Base-by-base conservation (phyloP, 92 coral and sea anemone genomes). In the Parazoanthus swiftii region DNA sequence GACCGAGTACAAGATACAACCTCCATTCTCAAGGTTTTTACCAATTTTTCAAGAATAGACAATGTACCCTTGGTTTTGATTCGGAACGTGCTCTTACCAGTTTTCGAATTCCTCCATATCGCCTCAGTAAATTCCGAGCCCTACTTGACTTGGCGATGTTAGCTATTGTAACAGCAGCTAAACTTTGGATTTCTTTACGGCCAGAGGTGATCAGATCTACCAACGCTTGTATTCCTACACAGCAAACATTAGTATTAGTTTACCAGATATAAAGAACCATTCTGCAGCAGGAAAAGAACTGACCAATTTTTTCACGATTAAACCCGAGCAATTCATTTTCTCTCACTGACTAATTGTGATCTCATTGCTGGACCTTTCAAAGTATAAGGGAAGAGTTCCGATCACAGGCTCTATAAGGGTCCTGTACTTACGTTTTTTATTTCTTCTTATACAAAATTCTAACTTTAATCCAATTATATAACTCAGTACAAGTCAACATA, bases 101-200 rank as follows among this genome's bases (percentile, higher is more conserved):
- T 90, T 93, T 93, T 14, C 94, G 91, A 80, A 96, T 91, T 16
- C 98, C 98, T 13, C 92, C 96, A 68, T 91, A 87, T 81, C 96
- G 90, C 86, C 94, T 89, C 68, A 96, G 88, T 46, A 94, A 86
- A 79, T 96, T 95, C 72, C 98, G 92, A 5, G 98, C 98, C 21
- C 80, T 80, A 74, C 98, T 96, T 20, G 96, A 93, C 82, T 90
- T 91, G 72, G 96, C 95, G 88, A 96, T 90, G 92, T 95, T 95
- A 9, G 98, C 98, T 38, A 96, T 92, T 44, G 92, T 93, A 1
- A 93, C 94, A n/a, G 98, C 96, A 39, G 98, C 98, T 78, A 93
- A 84, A 25, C 98, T 92, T 85, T 93, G 95, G 14, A 96, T 94
- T 43, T 94, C 95, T 86, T 95, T 91, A 59, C 93, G 91, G 63